These are phyloP conservation scores for Zingel zingel DNA, from an alignment of 2,113 vertebrate genomes.

Conservation along the genomic window DNA sequence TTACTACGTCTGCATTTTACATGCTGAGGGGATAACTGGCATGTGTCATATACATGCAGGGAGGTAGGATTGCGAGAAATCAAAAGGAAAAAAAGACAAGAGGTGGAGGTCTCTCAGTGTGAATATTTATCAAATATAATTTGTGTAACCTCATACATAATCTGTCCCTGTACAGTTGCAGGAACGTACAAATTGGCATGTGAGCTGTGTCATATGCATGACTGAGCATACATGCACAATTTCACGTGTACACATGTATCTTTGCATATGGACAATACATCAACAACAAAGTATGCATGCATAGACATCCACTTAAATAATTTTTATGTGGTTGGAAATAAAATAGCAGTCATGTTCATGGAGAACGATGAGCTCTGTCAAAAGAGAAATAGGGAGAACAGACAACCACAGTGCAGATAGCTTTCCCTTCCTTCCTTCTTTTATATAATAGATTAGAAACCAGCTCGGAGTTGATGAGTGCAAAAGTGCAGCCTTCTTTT, in stretches of 20 bases:
- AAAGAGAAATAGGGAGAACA: slow-evolving; percentile 5
- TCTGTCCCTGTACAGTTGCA: not conserved
- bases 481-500: slow-evolving; percentile 37
- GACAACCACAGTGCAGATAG: slow-evolving; percentile 8
- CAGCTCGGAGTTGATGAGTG: slow-evolving; percentile 17
- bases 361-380: not conserved
- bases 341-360: not conserved
- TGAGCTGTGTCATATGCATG: slow-evolving; percentile 28
- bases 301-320: slow-evolving; percentile 13
- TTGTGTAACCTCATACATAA: not conserved
- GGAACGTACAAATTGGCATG: slow-evolving; percentile 1
- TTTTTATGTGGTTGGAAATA: not conserved
- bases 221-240: slow-evolving; percentile 34
- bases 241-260: slow-evolving; percentile 18
- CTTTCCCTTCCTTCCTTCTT: not conserved
- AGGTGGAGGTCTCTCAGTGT: slow-evolving; percentile 3
- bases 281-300: slow-evolving; percentile 11
- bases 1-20: not conserved
- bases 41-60: slow-evolving; percentile 5
- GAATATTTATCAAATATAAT: not conserved
- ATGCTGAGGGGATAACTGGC: not conserved
- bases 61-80: not conserved
- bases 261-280: slow-evolving; percentile 22
- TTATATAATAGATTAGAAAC: slow-evolving; percentile 28
- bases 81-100: not conserved